Evolutionary conservation across 2,888 invertebrate genomes (phyloP).

Genomic region (Sycophila texana): DNA sequence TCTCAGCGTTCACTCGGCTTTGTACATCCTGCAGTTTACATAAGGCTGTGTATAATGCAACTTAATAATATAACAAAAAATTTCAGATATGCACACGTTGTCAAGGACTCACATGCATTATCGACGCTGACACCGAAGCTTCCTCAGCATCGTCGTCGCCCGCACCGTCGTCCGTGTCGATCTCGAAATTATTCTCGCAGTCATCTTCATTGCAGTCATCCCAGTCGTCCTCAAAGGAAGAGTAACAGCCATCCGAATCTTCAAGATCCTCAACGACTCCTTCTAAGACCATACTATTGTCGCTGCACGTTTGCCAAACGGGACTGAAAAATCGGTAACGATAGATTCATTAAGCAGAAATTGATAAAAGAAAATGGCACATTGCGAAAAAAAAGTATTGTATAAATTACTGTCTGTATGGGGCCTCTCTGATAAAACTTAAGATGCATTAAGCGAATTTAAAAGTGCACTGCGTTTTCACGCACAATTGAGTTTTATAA

Average conservation of each 20-base stretch:
- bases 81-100: not conserved
- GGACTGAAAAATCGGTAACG: constrained; percentile 64
- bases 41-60: constrained; percentile 22
- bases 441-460: too few species aligned
- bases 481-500: too few species aligned
- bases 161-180: constrained; percentile 46
- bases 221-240: constrained; percentile 72
- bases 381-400: too few species aligned
- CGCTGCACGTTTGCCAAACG: constrained; percentile 72
- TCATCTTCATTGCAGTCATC: constrained; percentile 53
- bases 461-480: too few species aligned
- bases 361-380: not conserved
- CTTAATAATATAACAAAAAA: not conserved
- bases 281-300: constrained; percentile 71
- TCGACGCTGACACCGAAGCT: constrained; percentile 2
- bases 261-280: constrained; percentile 70
- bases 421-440: too few species aligned
- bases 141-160: constrained; percentile 39
- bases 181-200: constrained; percentile 48
- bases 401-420: too few species aligned
- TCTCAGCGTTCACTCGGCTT: constrained; percentile 65
- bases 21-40: constrained; percentile 65
- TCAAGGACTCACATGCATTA: constrained; percentile 42
- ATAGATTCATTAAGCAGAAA: constrained; percentile 58
- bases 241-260: constrained; percentile 74